Evolutionary conservation across 1,140 invertebrate genomes (phyloP).

Genomic region (Drosophila subpulchrella): DNA sequence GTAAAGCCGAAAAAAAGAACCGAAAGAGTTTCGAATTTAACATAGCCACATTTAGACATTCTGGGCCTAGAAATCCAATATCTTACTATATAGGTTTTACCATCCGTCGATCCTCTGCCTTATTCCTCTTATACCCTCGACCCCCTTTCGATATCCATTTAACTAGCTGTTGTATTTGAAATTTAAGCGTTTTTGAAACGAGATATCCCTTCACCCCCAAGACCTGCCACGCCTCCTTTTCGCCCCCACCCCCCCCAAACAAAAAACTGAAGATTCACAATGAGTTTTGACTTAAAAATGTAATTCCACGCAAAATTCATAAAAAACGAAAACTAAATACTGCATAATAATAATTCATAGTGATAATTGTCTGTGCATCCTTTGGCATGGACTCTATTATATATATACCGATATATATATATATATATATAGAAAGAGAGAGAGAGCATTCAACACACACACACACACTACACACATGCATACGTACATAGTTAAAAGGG

Average conservation of each 20-base stretch:
- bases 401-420: constrained; percentile 48
- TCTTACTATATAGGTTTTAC: neutral
- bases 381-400: constrained; percentile 55
- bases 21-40: constrained; percentile 63
- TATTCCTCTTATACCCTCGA: constrained; percentile 11
- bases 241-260: constrained; percentile 25
- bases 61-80: constrained; percentile 20
- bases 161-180: constrained; percentile 71
- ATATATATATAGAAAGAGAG: constrained; percentile 9
- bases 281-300: constrained; percentile 81
- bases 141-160: constrained; percentile 45
- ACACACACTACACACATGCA: constrained; percentile 53
- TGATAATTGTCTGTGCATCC: constrained; percentile 66
- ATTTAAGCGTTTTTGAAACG: constrained; percentile 74
- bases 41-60: constrained; percentile 43
- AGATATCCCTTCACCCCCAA: constrained; percentile 24
- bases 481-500: constrained; percentile 74
- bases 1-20: constrained; percentile 43
- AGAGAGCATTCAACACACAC: constrained; percentile 65
- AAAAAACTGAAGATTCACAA: constrained; percentile 59
- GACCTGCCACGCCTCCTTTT: constrained; percentile 27
- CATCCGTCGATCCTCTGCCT: constrained; percentile 4
- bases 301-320: constrained; percentile 78
- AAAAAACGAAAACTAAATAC: constrained; percentile 58
- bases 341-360: constrained; percentile 71